phyloP scores from a whole-genome alignment of 1,140 invertebrate genomes.

The Galendromus occidentalis region DNA sequence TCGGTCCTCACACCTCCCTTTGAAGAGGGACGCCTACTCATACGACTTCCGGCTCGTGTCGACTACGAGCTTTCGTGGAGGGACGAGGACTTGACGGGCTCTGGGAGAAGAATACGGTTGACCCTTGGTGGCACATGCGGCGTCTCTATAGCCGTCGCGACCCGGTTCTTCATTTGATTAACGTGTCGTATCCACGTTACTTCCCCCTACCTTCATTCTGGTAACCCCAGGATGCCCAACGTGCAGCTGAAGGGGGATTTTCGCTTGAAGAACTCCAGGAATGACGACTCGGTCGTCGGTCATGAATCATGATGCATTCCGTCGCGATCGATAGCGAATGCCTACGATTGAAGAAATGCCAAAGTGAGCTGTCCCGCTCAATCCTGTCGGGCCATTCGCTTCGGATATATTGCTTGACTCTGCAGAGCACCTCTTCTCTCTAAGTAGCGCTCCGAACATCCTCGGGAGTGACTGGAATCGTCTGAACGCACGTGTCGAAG shows the following conservation, averaged over 20 bases:
- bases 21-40: too few species aligned
- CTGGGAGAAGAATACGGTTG: too few species aligned
- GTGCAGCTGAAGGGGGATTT: slow-evolving; percentile 26
- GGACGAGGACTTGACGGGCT: too few species aligned
- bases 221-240: slow-evolving; percentile 27
- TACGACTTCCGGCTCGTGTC: too few species aligned
- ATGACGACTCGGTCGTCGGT: slow-evolving; percentile 24
- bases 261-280: slow-evolving; percentile 19
- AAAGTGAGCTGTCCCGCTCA: background rate
- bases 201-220: slow-evolving; percentile 29
- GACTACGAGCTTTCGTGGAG: too few species aligned
- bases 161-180: too few species aligned
- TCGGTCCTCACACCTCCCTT: too few species aligned
- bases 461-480: too few species aligned
- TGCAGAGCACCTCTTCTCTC: background rate
- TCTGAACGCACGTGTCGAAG: too few species aligned
- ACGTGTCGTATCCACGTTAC: slow-evolving; percentile 26
- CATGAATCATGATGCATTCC: slow-evolving; percentile 21
- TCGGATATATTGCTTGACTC: background rate
- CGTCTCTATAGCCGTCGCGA: too few species aligned
- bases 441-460: too few species aligned
- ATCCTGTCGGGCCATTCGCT: background rate
- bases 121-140: too few species aligned
- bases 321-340: slow-evolving; percentile 5
- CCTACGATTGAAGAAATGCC: background rate